phyloP scores from a whole-genome alignment of 2,888 invertebrate species.

The Apotomis capreana region DNA sequence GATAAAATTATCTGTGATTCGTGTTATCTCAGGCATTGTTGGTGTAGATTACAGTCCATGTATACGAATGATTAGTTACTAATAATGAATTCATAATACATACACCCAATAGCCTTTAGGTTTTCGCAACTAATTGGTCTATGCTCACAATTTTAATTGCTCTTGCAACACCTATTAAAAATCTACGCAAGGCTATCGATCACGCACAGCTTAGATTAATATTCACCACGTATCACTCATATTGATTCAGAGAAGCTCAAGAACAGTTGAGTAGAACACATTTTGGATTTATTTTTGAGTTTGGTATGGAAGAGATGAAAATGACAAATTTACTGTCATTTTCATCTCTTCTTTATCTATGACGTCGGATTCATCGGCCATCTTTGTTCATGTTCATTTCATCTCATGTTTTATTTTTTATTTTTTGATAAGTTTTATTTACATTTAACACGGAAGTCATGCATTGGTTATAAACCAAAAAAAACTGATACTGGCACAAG shows the following conservation, averaged over 20 bases:
- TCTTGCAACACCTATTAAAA: constrained; percentile 35
- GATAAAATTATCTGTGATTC: background rate
- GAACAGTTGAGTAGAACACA: background rate
- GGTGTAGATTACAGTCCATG: background rate
- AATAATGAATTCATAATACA: constrained; percentile 28
- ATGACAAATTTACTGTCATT: too few species aligned
- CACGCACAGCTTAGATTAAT: constrained; percentile 29
- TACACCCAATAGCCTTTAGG: constrained; percentile 17
- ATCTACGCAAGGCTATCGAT: constrained; percentile 31
- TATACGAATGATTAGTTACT: constrained; percentile 15
- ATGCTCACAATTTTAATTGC: constrained; percentile 36
- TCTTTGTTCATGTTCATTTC: too few species aligned
- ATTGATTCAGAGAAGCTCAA: constrained; percentile 11
- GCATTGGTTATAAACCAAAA: too few species aligned
- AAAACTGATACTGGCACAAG: too few species aligned
- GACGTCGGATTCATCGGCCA: too few species aligned
- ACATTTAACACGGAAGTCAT: too few species aligned
- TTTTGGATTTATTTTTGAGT: too few species aligned
- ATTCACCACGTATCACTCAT: constrained; percentile 16
- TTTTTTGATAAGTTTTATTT: too few species aligned
- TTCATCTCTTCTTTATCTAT: too few species aligned
- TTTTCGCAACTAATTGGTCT: constrained; percentile 37
- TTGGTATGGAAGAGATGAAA: too few species aligned
- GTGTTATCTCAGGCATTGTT: background rate
- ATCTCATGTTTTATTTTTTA: too few species aligned